Base-by-base conservation (phyloP, 2,888 invertebrate genomes). In the Eremobia ochroleuca region DNA sequence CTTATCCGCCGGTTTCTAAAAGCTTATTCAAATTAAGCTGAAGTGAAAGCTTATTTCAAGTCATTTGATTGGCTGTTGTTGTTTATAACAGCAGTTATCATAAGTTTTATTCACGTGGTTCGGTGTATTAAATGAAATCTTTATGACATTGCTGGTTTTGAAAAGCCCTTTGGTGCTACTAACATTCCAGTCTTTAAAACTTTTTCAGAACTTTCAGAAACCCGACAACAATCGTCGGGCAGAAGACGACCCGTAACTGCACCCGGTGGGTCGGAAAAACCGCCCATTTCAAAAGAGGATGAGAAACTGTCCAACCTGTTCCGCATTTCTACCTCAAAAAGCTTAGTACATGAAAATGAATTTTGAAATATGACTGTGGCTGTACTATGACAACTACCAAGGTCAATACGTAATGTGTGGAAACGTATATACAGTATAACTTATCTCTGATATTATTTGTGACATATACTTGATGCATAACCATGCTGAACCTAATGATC, bases 281-380 rank as follows among this genome's bases (percentile, higher is more conserved):
- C 40, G 28, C 2, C 43, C 43, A 13, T 31, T 66, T 28, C 13
- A 25, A 46, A 66, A 0, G 31, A 66, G 25, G 8, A 31, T 31
- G 2, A 2, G 25, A 0, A 67, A 31, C 9, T 15, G 2, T 15
- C 13, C 8, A 31, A 21, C 13, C 13, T 4, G 4, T 25, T 25
- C 15, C 15, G 15, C 25, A 31, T 28, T 1, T 2, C 21, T 46
- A 9, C 25, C 1, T 49, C 4, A 15, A 25, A 31, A 67, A 52
- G 9, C 21, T 74, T 43, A n/a, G 0, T 43, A 31, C 4, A 46
- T 1, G 25, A 37, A 49, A 49, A n/a, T 31, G 9, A 18, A 37
- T 62, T 72, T 62, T 2, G n/a, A 74, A 74, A 65, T 76, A 76
- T 79, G 82, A 18, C 8, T 46, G 31, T 82, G 80, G 82, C 46